phyloP scores from a whole-genome alignment of 2,888 invertebrate genomes.

The Acutogordius australiensis region DNA sequence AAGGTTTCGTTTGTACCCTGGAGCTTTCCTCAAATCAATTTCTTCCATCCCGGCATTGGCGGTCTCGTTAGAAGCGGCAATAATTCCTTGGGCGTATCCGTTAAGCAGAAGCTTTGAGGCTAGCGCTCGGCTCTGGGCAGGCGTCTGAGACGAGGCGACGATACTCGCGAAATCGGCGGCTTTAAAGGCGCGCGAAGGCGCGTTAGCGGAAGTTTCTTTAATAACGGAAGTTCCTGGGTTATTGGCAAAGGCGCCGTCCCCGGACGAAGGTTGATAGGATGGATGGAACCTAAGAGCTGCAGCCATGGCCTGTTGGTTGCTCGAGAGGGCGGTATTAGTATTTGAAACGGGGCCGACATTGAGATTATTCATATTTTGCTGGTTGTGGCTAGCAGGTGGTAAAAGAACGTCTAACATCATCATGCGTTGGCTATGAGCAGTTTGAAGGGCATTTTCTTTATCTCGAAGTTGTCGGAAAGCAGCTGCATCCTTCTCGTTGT shows the following conservation, averaged over 20 bases:
- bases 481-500: too few relatives aligned
- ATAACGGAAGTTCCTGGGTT: too few relatives aligned
- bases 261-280: neutral
- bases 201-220: too few relatives aligned
- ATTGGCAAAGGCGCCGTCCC: too few relatives aligned
- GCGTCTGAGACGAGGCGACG: neutral
- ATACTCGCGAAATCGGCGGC: constrained; percentile 4
- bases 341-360: neutral
- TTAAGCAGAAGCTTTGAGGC: neutral
- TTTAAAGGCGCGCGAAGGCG: neutral
- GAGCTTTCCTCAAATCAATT: constrained; percentile 23
- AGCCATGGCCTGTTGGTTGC: neutral
- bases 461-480: too few relatives aligned
- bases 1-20: constrained; percentile 22
- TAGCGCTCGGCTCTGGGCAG: constrained; percentile 9
- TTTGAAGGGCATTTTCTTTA: neutral
- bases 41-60: constrained; percentile 14
- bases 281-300: neutral
- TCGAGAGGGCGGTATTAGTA: neutral
- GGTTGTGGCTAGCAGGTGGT: neutral
- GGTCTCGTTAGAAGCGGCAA: neutral
- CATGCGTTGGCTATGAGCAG: constrained; percentile 3
- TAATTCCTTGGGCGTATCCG: neutral
- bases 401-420: too few relatives aligned
- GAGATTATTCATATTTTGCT: neutral